Evolutionary conservation across 2,797 vertebrate species (phyloP).

Genomic region (Diceros bicornis): DNA sequence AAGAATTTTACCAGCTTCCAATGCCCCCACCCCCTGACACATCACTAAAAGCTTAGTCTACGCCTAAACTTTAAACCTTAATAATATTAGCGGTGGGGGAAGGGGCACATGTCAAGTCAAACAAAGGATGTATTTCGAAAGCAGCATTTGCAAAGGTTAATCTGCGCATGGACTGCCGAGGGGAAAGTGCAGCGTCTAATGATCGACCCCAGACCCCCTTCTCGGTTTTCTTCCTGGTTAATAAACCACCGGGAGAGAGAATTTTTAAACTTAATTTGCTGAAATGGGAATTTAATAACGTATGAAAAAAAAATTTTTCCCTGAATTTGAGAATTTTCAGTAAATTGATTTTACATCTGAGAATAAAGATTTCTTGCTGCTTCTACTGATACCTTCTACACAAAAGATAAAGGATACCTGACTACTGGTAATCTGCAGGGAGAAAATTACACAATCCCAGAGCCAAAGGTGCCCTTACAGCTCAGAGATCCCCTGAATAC

Average conservation of each 20-base stretch:
- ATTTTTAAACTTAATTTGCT: slow-evolving; percentile 74
- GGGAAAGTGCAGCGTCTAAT: slow-evolving; percentile 68
- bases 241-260: slow-evolving; percentile 73
- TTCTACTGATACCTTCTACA: not conserved
- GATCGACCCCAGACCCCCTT: slow-evolving; percentile 60
- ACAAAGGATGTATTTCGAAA: slow-evolving; percentile 67
- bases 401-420: not conserved
- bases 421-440: not conserved
- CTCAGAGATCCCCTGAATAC: not conserved
- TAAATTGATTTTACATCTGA: slow-evolving; percentile 8
- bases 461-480: not conserved
- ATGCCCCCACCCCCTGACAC: not conserved
- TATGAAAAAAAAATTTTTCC: not conserved
- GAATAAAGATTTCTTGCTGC: not conserved
- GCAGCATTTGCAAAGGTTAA: slow-evolving; percentile 71
- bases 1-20: slow-evolving; percentile 45
- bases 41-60: not conserved
- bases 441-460: not conserved
- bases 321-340: not conserved
- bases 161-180: slow-evolving; percentile 33
- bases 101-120: not conserved
- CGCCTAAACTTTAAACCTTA: slow-evolving; percentile 49
- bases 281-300: slow-evolving; percentile 28
- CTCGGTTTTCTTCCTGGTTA: slow-evolving; percentile 62
- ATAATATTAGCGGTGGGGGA: not conserved